These are phyloP conservation scores for Chrysopa pallens DNA, from an alignment of 1,140 invertebrate genomes.

Conservation along the genomic window DNA sequence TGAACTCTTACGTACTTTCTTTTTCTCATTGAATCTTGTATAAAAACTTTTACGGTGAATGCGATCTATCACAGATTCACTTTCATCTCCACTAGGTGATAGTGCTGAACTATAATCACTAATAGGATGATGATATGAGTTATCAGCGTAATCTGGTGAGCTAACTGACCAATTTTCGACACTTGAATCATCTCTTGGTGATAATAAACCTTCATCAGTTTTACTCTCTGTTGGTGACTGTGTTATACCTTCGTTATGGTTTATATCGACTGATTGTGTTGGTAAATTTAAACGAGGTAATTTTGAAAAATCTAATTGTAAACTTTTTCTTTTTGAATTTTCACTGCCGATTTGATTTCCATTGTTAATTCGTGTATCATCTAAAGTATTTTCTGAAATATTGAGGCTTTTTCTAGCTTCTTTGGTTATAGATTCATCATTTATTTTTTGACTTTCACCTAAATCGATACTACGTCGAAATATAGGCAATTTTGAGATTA, in stretches of 20 bases:
- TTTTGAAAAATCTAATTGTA: constrained; percentile 49
- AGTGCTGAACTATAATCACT: constrained; percentile 26
- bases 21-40: constrained; percentile 67
- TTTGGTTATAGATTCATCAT: constrained; percentile 8
- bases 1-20: constrained; percentile 37
- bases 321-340: constrained; percentile 24
- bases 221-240: constrained; percentile 23
- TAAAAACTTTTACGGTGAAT: constrained; percentile 80
- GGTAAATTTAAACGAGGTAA: constrained; percentile 30
- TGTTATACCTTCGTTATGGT: constrained; percentile 22
- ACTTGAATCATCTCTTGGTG: constrained; percentile 39
- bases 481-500: constrained; percentile 12
- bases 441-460: constrained; percentile 12
- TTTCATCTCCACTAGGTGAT: constrained; percentile 28
- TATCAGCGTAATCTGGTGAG: constrained; percentile 34
- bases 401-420: constrained; percentile 1
- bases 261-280: constrained; percentile 26
- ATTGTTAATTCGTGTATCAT: constrained; percentile 4
- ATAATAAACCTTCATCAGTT: constrained; percentile 27
- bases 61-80: constrained; percentile 48
- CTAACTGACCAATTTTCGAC: constrained; percentile 51
- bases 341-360: constrained; percentile 2
- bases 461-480: constrained; percentile 15
- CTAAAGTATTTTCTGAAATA: background rate
- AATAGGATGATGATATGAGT: constrained; percentile 14